These are phyloP conservation scores for Xanthostigma xanthostigma DNA, from an alignment of 2,888 invertebrate species.

Conservation along the genomic window DNA sequence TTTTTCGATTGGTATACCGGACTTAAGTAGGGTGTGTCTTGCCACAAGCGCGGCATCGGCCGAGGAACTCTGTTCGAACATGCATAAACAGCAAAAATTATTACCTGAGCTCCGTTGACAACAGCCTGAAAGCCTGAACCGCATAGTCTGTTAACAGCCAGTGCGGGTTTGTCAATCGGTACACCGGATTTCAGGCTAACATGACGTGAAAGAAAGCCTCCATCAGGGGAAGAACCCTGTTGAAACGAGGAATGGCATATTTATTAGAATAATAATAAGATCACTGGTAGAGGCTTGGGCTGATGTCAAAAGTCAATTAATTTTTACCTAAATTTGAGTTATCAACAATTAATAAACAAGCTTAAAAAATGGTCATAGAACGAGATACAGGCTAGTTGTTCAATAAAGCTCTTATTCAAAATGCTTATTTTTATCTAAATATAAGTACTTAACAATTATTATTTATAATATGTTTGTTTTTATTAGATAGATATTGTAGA, in stretches of 20 bases:
- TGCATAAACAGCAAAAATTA: conserved; percentile 3
- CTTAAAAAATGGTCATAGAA: no score
- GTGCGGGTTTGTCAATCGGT: conserved; percentile 69
- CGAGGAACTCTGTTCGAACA: conserved; percentile 42
- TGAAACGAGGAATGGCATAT: conserved; percentile 13
- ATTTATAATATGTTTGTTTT: no score
- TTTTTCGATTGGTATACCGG: conserved; percentile 69
- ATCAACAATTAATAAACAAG: no score
- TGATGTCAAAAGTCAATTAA: no score
- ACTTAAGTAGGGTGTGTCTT: conserved; percentile 69
- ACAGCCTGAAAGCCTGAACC: conserved; percentile 96
- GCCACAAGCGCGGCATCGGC: conserved; percentile 74
- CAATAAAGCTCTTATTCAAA: no score
- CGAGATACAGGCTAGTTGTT: no score
- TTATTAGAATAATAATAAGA: background rate
- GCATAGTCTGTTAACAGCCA: conserved; percentile 85
- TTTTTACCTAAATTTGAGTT: no score
- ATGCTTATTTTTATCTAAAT: no score
- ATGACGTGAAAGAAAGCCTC: conserved; percentile 75
- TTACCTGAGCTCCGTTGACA: conserved; percentile 77
- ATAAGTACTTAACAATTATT: no score
- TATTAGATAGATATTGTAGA: no score
- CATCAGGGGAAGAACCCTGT: conserved; percentile 65
- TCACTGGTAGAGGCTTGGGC: no score
- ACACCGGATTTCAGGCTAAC: conserved; percentile 73